Evolutionary conservation across 2,113 vertebrate genomes (phyloP).

Genomic region (Leucosticte australis): DNA sequence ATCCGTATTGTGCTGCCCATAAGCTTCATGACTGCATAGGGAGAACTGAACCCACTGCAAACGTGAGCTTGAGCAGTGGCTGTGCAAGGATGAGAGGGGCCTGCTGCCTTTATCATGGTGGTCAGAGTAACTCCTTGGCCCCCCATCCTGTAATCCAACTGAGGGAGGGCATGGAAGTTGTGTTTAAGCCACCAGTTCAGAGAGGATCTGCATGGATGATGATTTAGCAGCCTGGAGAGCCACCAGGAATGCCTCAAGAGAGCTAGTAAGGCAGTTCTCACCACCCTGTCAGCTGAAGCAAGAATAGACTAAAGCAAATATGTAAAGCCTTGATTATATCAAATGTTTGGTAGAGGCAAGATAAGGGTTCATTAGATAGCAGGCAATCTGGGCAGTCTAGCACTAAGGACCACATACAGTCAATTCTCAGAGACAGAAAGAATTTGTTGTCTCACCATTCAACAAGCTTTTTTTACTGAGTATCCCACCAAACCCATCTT

Average conservation of each 20-base stretch:
- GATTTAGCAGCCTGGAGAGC: not conserved
- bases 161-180: not conserved
- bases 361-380: not conserved
- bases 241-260: not conserved
- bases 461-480: not conserved
- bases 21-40: not conserved
- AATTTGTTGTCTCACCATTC: not conserved
- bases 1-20: rapidly evolving
- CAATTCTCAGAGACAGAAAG: not conserved
- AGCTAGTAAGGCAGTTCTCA: not conserved
- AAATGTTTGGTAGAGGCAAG: not conserved
- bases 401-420: not conserved
- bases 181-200: not conserved
- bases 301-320: not conserved
- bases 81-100: not conserved
- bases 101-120: not conserved
- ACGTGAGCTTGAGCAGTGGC: not conserved
- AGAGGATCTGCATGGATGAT: not conserved
- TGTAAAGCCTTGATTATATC: not conserved
- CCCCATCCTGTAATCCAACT: rapidly evolving
- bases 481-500: not conserved
- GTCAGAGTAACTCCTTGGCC: not conserved
- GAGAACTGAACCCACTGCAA: not conserved
- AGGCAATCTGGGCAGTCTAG: not conserved
- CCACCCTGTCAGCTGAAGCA: not conserved